Percentiles rank a stretch among this genome's conserved stretches.
Conservation (phyloP, 2,113 vertebrate genomes). For the Protomyctophum bolini region DNA sequence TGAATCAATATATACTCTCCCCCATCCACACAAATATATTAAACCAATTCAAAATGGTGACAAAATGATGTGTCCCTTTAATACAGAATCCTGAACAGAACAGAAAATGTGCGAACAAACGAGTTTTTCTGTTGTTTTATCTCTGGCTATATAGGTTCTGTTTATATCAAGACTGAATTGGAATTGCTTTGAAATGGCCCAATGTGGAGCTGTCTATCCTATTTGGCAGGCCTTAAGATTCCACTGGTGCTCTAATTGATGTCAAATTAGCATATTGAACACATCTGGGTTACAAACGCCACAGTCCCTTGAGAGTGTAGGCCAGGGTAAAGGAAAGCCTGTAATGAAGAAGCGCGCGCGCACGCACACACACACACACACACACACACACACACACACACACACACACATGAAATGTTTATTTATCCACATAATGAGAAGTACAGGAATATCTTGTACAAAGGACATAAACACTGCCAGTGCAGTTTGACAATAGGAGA, state of each 20-base stretch:
- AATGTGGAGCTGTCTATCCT: conserved; percentile 14
- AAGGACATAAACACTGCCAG: too few species aligned
- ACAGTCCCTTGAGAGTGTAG: conserved; percentile 21
- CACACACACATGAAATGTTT: too few species aligned
- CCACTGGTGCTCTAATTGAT: conserved; percentile 23
- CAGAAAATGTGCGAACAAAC: too few species aligned
- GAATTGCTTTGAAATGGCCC: conserved; percentile 23
- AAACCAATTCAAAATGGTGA: too few species aligned
- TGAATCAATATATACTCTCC: too few species aligned
- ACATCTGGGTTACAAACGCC: conserved; percentile 34
- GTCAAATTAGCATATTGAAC: conserved; percentile 51
- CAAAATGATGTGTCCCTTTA: too few species aligned
- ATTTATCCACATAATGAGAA: too few species aligned
- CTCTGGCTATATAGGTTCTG: background rate
- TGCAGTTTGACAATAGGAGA: too few species aligned
- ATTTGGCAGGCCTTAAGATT: conserved; percentile 14
- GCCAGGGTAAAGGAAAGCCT: background rate
- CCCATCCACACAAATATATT: too few species aligned
- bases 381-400: conserved; percentile 4
- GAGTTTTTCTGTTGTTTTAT: too few species aligned
- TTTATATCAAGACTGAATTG: conserved; percentile 14
- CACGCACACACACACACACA: background rate
- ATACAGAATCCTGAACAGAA: too few species aligned
- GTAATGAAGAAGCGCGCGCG: background rate
- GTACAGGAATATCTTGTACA: too few species aligned